Conservation (phyloP, 2,113 vertebrate species). For the Stigmatopora nigra region DNA sequence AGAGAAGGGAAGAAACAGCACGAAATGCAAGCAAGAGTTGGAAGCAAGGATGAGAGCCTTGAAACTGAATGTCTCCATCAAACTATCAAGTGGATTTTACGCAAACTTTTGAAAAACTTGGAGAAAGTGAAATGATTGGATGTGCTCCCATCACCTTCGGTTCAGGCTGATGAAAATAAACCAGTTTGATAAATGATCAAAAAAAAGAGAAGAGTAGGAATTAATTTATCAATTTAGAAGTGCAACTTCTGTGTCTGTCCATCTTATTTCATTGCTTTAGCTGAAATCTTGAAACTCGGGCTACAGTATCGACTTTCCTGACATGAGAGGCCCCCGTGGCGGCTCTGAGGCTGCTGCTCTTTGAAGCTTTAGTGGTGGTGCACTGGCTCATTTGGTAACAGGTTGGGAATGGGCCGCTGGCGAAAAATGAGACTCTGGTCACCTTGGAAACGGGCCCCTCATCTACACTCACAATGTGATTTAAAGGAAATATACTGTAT, state of each 20-base stretch:
- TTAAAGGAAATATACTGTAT: conserved; percentile 58
- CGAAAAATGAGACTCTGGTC: conserved; percentile 86
- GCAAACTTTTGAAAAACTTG: conserved; percentile 55
- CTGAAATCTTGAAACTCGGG: conserved; percentile 47
- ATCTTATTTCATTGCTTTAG: conserved; percentile 26
- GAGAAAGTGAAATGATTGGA: conserved; percentile 48
- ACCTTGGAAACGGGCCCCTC: conserved; percentile 72
- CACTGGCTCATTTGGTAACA: conserved; percentile 88
- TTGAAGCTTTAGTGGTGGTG: conserved; percentile 69
- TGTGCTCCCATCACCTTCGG: conserved; percentile 20
- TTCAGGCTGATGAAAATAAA: conserved; percentile 30
- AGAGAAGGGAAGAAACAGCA: conserved; percentile 47
- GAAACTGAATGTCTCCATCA: conserved; percentile 38
- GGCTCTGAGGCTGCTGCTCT: conserved; percentile 63
- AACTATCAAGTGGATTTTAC: conserved; percentile 57
- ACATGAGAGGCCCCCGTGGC: conserved; percentile 76
- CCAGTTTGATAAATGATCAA: conserved; percentile 18
- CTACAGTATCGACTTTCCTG: conserved; percentile 80
- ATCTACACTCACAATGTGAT: conserved; percentile 46
- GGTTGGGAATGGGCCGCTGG: conserved; percentile 84
- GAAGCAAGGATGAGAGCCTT: conserved; percentile 31
- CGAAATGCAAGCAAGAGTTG: conserved; percentile 40
- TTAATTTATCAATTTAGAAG: not conserved
- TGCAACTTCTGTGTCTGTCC: conserved; percentile 23
- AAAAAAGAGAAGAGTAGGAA: not conserved